A percentile compares a stretch with the other conserved stretches of the same genome.
Evolutionary conservation across 2,113 vertebrate genomes (phyloP).

Genomic region (Nibea coibor): DNA sequence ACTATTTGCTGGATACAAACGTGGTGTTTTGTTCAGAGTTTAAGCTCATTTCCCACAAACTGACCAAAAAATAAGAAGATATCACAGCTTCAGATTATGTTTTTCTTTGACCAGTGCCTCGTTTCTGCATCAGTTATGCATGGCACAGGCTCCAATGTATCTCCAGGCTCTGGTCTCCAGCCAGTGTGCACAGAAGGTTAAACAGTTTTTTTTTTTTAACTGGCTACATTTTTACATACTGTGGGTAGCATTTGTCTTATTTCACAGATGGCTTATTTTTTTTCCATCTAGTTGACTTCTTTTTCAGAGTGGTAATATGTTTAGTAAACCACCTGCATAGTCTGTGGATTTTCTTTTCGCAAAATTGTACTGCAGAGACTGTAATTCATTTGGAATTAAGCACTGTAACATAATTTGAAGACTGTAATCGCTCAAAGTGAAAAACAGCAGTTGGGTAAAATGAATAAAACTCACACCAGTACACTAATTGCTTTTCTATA

Average conservation of each 20-base stretch:
- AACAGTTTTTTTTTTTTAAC: not conserved
- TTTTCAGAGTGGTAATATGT: conserved; percentile 22
- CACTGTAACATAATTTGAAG: conserved; percentile 16
- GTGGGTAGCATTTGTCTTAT: not conserved
- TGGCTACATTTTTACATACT: not conserved
- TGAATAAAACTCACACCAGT: conserved; percentile 37
- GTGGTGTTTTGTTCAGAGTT: not conserved
- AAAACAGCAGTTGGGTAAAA: conserved; percentile 30
- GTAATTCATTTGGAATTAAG: conserved; percentile 30
- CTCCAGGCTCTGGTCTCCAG: conserved; percentile 2
- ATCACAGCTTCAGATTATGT: too few relatives aligned
- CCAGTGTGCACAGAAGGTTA: conserved; percentile 9
- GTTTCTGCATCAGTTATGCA: not conserved
- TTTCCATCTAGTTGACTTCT: conserved; percentile 8
- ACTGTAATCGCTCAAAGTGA: conserved; percentile 48
- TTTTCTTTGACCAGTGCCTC: not conserved
- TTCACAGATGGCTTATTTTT: conserved; percentile 35
- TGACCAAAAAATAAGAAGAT: not conserved
- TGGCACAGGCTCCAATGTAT: not conserved
- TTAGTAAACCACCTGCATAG: conserved; percentile 23
- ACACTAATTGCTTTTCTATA: conserved; percentile 36
- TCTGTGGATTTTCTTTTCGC: not conserved
- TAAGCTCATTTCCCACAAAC: not conserved
- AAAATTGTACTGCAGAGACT: conserved; percentile 19
- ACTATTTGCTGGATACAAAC: too few relatives aligned